Evolutionary conservation across 2,888 invertebrate species (phyloP).

Genomic region (Coleophora flavipennella): DNA sequence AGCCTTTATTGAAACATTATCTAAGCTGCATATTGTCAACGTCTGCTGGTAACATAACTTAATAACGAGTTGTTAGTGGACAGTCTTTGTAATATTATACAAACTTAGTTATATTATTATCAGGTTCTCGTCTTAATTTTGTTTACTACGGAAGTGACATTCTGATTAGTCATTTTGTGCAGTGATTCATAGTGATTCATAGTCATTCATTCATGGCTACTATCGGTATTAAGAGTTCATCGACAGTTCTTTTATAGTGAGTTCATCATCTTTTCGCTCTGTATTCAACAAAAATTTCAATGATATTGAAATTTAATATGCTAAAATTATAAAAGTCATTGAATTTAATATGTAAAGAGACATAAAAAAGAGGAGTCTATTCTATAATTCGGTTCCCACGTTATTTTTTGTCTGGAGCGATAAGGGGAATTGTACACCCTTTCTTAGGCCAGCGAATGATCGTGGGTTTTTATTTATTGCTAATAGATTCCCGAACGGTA

Average conservation of each 20-base stretch:
- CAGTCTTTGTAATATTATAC: no score
- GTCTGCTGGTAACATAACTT: no score
- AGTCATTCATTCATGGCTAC: no score
- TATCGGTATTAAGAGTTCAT: no score
- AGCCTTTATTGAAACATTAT: no score
- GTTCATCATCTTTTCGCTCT: no score
- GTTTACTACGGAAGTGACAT: constrained; percentile 4
- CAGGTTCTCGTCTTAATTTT: background rate
- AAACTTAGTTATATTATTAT: background rate
- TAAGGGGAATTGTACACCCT: constrained; percentile 68
- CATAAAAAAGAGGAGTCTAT: constrained; percentile 55
- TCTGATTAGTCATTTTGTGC: constrained; percentile 5
- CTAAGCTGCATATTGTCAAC: no score
- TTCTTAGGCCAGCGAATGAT: constrained; percentile 58
- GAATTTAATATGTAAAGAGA: constrained; percentile 45
- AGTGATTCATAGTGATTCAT: background rate
- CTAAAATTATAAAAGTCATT: constrained; percentile 34
- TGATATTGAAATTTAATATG: constrained; percentile 15
- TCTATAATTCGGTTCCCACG: constrained; percentile 65
- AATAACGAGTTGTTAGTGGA: no score
- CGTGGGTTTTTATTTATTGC: constrained; percentile 63
- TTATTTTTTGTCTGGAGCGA: constrained; percentile 61
- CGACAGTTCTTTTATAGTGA: background rate
- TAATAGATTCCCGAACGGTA: constrained; percentile 61
- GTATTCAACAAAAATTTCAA: background rate